Evolutionary conservation across 2,113 vertebrate genomes (phyloP), one percentile per base, ranked within the genome.

Genomic region (Siphamia tubifer): DNA sequence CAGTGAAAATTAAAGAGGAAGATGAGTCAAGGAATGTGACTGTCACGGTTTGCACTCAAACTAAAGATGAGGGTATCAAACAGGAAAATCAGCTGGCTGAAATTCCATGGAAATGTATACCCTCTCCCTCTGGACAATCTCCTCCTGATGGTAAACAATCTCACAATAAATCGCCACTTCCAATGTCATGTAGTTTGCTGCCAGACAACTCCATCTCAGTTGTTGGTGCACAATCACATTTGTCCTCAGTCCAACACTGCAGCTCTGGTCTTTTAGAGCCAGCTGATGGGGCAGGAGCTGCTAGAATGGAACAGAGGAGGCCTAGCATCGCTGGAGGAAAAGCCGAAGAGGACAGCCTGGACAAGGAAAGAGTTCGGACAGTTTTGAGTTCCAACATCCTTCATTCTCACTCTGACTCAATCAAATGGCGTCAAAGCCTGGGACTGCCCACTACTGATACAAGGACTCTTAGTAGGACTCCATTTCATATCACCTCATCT

Each of bases 11-110:
- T 1, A 63, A 60, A 30, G 80, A 77, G 1, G 65, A 13, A 31
- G 63, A 86, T 4, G 45, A 56, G 2, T 63, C 65, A 0, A 71
- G 39, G 12, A 82, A 74, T 2, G 61, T 63, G 4, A 52, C 58
- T 2, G 44, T 13, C 2, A 10, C 11, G 5, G 53, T 52, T 34
- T 36, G 57, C 25, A 10, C 27, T 28, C 40, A 27, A n/a, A 1
- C 43, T 32, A 27, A 25, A 82, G 70, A 19, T 57, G 63, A 31
- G 60, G 68, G 73, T 31, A 21, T 64, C 5, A 66, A 85, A 56
- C 38, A 32, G 79, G 83, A 87, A 86, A 48, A 77, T 87, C 87
- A 86, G 85, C 87, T 71, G 84, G 85, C 82, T 88, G 88, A 88
- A 68, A 74, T 85, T 87, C 67, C 82, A 16, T 73, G 1, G 13